Evolutionary conservation across 2,797 vertebrate species (phyloP), one percentile per base, ranked within the genome.

Genomic region (Cuculus canorus): DNA sequence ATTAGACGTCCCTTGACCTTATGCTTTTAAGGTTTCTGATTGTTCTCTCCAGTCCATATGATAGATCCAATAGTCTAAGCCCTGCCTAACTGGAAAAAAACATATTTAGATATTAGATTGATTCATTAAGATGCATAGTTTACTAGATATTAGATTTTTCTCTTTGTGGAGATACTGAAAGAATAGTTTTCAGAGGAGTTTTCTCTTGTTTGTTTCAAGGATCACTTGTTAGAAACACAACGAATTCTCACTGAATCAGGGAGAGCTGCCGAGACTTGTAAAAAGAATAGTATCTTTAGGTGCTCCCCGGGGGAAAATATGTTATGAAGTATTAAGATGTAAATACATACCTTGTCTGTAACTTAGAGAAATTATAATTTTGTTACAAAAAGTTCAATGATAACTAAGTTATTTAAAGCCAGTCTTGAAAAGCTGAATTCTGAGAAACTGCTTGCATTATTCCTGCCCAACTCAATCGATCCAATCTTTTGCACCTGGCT

Each of bases 171-270:
- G 57, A 79, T 88, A 70, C 61, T 61, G 60, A 95, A 97, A 95
- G 95, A 97, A 96, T 88, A 88, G 73, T 94, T 95, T 96, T 97
- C 93, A 95, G 95, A 97, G 78, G 86, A 83, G 59, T 96, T 97
- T 97, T 92, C 93, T 91, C 60, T 82, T 94, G 50, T 95, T 97
- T 97, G 89, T 97, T 94, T 97, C 95, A 97, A 94, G 94, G 63
- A 96, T 97, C 71, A 54, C 92, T 94, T 93, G 82, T 47, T 88
- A 70, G 95, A 95, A 77, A 63, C 81, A 88, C 76, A 84, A 13
- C 63, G 89, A 86, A 79, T 80, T 92, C 50, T 95, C 79, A 68
- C 72, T 91, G 69, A 88, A 88, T 90, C 60, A 75, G 93, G 92
- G 94, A 96, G 66, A 85, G 56, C 83, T 92, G 94, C 94, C 95